These are phyloP conservation scores for Sus cebifrons DNA, from an alignment of 2,797 vertebrate species.

Conservation along the genomic window DNA sequence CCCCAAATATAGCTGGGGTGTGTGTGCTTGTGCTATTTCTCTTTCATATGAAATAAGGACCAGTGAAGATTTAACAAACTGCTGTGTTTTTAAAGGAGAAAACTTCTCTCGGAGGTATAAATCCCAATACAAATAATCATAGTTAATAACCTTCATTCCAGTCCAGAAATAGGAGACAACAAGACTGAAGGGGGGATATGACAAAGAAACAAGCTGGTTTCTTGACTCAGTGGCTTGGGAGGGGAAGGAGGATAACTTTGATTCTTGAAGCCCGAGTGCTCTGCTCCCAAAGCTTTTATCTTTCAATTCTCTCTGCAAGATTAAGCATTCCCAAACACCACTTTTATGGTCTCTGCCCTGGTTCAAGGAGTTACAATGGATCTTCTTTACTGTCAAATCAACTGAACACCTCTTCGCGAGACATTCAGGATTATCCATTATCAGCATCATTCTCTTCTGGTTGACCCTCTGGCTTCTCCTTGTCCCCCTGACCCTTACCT, in stretches of 20 bases:
- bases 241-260: constrained; percentile 39
- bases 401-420: constrained; percentile 69
- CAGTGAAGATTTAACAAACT: constrained; percentile 22
- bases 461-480: constrained; percentile 50
- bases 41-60: constrained; percentile 51
- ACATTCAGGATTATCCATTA: constrained; percentile 46
- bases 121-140: constrained; percentile 19
- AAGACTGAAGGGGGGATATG: constrained; percentile 33
- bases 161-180: constrained; percentile 36
- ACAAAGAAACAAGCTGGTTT: constrained; percentile 59
- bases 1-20: constrained; percentile 13
- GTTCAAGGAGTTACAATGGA: constrained; percentile 82
- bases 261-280: constrained; percentile 68
- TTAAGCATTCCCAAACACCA: constrained; percentile 81
- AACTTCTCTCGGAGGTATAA: constrained; percentile 56
- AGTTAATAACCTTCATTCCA: constrained; percentile 4
- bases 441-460: constrained; percentile 48
- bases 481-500: not conserved
- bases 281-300: constrained; percentile 75
- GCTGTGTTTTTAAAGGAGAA: constrained; percentile 61
- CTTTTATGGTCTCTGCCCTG: constrained; percentile 78
- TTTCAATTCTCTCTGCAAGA: constrained; percentile 81
- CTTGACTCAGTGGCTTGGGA: constrained; percentile 68
- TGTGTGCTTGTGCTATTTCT: constrained; percentile 55
- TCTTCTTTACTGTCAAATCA: constrained; percentile 84